Conservation (phyloP, 2,797 vertebrate species). For the Chloroceryle amazona region DNA sequence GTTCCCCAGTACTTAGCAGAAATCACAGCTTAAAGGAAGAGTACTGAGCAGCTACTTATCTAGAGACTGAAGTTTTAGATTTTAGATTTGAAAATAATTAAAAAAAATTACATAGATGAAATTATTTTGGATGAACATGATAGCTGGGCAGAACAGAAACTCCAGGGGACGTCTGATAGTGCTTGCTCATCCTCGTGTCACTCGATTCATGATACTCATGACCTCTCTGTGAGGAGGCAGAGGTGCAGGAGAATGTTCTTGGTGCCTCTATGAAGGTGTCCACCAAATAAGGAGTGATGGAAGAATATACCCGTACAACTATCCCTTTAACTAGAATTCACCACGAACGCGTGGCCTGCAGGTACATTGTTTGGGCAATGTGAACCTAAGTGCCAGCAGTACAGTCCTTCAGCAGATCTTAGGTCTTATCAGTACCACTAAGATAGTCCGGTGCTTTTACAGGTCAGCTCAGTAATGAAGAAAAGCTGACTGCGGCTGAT, state of each 20-base stretch:
- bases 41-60: background rate
- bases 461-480: background rate
- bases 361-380: background rate
- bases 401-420: background rate
- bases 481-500: constrained; percentile 28
- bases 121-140: background rate
- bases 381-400: background rate
- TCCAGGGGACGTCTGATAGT: background rate
- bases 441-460: background rate
- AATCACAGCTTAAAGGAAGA: background rate
- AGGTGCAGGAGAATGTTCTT: background rate
- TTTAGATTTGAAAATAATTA: background rate
- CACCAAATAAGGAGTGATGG: background rate
- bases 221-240: background rate
- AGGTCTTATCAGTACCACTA: background rate
- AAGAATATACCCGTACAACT: background rate
- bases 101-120: background rate
- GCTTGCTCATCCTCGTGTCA: background rate
- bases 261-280: background rate
- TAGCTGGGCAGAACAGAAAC: background rate
- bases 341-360: background rate
- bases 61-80: background rate
- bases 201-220: background rate
- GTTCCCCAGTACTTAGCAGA: background rate
- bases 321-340: background rate